Evolutionary conservation across 92 coral and sea anemone species (phyloP), one percentile per base, ranked within the genome.

Genomic region (Isaurus tuberculatus): DNA sequence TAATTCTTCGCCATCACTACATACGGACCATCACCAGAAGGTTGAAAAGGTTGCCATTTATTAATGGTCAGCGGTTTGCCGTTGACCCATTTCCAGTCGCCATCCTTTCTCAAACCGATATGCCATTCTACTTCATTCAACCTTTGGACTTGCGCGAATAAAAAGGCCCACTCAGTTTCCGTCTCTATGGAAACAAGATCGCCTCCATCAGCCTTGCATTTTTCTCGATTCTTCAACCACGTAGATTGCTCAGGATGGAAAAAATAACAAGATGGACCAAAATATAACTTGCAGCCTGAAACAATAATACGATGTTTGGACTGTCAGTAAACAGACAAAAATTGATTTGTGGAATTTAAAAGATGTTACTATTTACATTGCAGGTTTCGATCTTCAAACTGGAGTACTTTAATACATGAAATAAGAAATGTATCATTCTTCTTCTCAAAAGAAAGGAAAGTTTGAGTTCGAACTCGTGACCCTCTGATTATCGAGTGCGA

Each of bases 161-260:
- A 46, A n/a, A 36, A 83, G 5, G 29, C 15, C 88, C 88, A 87
- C 17, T 87, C 88, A 23, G 40, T 73, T n/a, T 75, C 91, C 1
- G 88, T 87, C 83, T 87, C 91, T 84, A 87, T 73, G 55, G 91
- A 87, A 51, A 83, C 87, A 7, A 87, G 79, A 26, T 87, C 91
- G 1, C 91, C 91, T 22, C 84, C 84, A 0, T 83, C 34, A 1
- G 14, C 68, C 55, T 55, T 83, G 29, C 91, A 87, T 9, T 34
- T 75, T n/a, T 37, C 25, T 29, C 36, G 88, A 60, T 83, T 87
- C 27, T 87, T 33, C 10, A 22, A 43, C 91, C 91, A 87, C 30
- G 79, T 74, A 49, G 79, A 29, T 2, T 72, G 84, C 6, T 25
- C 34, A 13, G 65, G 2, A 16, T 19, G 33, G 70, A 87, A 83